Conservation (phyloP, 2,797 vertebrate genomes). For the Melanotaenia parkinsoni region DNA sequence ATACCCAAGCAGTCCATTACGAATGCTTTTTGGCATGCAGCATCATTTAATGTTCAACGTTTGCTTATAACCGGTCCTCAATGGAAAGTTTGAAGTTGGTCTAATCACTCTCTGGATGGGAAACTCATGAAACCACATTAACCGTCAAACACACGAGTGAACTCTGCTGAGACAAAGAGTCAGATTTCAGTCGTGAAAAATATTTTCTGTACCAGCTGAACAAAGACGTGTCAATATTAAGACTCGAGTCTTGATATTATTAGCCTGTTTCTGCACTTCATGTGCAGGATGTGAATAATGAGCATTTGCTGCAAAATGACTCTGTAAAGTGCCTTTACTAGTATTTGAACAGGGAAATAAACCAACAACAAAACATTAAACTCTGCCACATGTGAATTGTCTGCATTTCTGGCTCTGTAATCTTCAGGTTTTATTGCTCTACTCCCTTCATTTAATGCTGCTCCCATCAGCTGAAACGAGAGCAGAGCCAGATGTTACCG, state of each 20-base stretch:
- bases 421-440: not conserved
- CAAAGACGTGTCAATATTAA: not conserved
- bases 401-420: not conserved
- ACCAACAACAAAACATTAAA: not conserved
- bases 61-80: not conserved
- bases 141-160: not conserved
- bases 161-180: not conserved
- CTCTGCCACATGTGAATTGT: not conserved
- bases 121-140: not conserved
- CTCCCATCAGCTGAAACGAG: constrained; percentile 6
- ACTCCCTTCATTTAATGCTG: constrained; percentile 12
- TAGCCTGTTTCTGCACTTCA: not conserved
- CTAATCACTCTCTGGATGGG: not conserved
- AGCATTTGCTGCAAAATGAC: not conserved
- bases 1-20: constrained; percentile 17
- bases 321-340: not conserved
- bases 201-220: not conserved
- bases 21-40: constrained; percentile 10
- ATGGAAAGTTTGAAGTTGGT: constrained; percentile 23
- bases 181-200: not conserved
- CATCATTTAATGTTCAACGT: not conserved
- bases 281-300: not conserved
- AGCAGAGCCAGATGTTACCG: constrained; percentile 27
- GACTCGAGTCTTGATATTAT: not conserved
- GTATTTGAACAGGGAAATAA: not conserved